Evolutionary conservation across 2,888 invertebrate genomes (phyloP), one percentile per base, ranked within the genome.

Genomic region (Oscheius sp.): DNA sequence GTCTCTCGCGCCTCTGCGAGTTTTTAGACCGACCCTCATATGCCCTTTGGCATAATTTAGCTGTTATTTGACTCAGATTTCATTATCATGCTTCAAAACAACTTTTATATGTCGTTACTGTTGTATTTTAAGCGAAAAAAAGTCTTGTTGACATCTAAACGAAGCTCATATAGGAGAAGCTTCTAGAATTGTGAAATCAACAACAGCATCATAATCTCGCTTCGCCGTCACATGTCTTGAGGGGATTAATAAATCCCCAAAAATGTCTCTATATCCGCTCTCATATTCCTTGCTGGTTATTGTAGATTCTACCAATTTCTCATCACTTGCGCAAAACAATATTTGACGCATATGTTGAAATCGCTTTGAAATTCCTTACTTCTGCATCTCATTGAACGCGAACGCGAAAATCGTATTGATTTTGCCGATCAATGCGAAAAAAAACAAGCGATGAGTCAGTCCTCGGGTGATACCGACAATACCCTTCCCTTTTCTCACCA

Each of bases 131-230:
- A 35, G 35, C 35, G 35, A 6, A 9, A 6, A 3, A 35, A 9
- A 35, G 35, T 9, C 9, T 35, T 35, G 35, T 35, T 35, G 35
- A 35, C 35, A 9, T 49, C 49, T 49, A 49, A 2, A 21, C 49
- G 49, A 49, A 49, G 16, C 49, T 49, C 49, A 13, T 49, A 2
- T 21, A 49, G 49, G 49, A 21, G 35, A 35, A 35, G 35, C 21
- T 49, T 55, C 25, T 55, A 25, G 55, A 55, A 55, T 55, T 55
- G 55, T 55, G 55, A 55, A 55, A 55, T 55, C 55, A 23, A 16
- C 21, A 23, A 18, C 61, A 41, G 35, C 61, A 61, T 43, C 41
- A 43, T 43, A 61, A 43, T 43, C 41, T 21, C 21, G n/a, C n/a
- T 21, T 43, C 23, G 61, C 29, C 61, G 61, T 61, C 61, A 61